phyloP scores from a whole-genome alignment of 2,888 invertebrate genomes.

The Pristionchus japonicus region DNA sequence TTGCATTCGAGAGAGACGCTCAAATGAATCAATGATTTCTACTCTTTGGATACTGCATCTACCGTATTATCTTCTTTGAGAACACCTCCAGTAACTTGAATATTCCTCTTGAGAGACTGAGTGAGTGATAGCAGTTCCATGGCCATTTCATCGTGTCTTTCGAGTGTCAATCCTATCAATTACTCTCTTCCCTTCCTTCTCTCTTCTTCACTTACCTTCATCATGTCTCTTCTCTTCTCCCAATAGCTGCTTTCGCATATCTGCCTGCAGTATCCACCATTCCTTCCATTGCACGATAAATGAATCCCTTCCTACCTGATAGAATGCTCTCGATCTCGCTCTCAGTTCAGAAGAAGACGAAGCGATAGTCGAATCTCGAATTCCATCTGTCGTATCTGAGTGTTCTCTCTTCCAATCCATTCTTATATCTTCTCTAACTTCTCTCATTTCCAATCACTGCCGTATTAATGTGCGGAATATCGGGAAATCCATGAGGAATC shows the following conservation, averaged over 20 bases:
- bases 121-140: slow-evolving; percentile 93
- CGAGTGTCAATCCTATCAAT: slow-evolving; percentile 65
- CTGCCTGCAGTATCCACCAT: slow-evolving; percentile 60
- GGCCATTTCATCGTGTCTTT: slow-evolving; percentile 91
- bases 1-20: slow-evolving; percentile 64
- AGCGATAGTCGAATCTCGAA: background rate
- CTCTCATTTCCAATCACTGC: background rate
- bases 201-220: background rate
- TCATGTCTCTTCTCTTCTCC: slow-evolving; percentile 48
- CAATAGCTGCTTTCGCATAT: slow-evolving; percentile 65
- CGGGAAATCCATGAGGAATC: slow-evolving; percentile 51
- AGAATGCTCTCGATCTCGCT: slow-evolving; percentile 55
- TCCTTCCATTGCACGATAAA: no score
- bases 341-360: slow-evolving; percentile 55
- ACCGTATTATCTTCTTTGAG: slow-evolving; percentile 91
- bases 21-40: background rate
- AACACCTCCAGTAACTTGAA: slow-evolving; percentile 88
- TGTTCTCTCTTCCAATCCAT: background rate
- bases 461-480: slow-evolving; percentile 41
- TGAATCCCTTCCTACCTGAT: slow-evolving; percentile 30
- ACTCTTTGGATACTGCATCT: no score
- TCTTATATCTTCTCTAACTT: background rate
- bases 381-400: background rate
- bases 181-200: background rate
- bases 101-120: slow-evolving; percentile 90